These are phyloP conservation scores for Dryoscopus gambensis DNA, from an alignment of 2,113 vertebrate species.

Conservation along the genomic window DNA sequence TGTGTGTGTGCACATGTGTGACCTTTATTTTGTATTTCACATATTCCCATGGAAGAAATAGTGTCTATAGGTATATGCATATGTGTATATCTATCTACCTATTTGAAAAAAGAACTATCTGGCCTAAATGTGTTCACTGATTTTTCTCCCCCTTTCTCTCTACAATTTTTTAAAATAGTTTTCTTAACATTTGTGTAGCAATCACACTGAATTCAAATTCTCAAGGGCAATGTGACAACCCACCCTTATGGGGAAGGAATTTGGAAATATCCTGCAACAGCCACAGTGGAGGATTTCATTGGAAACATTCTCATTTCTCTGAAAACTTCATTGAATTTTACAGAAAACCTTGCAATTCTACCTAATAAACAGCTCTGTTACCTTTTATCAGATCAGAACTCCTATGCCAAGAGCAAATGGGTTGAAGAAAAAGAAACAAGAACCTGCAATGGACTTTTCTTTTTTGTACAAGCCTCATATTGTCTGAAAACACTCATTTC, in stretches of 20 bases:
- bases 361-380: not conserved
- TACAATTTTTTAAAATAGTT: not conserved
- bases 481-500: not conserved
- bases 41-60: not conserved
- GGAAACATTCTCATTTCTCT: not conserved
- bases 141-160: not conserved
- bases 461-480: not conserved
- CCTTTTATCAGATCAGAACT: not conserved
- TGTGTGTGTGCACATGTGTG: not conserved
- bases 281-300: not conserved
- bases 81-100: accelerated
- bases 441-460: not conserved
- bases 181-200: not conserved
- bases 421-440: not conserved
- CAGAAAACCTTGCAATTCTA: not conserved
- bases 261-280: not conserved
- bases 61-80: not conserved
- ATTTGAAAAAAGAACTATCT: not conserved
- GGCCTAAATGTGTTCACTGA: not conserved
- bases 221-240: not conserved
- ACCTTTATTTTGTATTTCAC: not conserved
- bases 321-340: not conserved
- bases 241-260: not conserved
- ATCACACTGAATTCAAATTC: not conserved
- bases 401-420: not conserved